Evolutionary conservation across 2,797 vertebrate genomes (phyloP).

Genomic region (Gymnoscopelus braueri): DNA sequence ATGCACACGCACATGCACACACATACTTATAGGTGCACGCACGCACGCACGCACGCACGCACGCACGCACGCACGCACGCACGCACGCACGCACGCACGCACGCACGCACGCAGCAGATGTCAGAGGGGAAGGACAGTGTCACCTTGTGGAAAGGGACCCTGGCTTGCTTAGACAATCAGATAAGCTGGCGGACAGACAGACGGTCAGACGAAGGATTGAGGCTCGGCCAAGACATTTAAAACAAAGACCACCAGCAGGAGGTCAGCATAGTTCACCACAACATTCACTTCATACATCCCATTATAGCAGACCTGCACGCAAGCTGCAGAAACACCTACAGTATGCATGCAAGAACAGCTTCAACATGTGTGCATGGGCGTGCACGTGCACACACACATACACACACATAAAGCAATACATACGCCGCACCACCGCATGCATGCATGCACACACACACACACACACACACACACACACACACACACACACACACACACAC

Average conservation of each 20-base stretch:
- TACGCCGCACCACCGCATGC: too few relatives aligned
- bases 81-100: background rate
- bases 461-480: conserved; percentile 27
- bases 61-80: background rate
- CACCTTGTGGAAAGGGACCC: conserved; percentile 54
- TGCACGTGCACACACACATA: too few relatives aligned
- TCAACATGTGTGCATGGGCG: too few relatives aligned
- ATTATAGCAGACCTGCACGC: conserved; percentile 29
- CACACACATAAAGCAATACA: too few relatives aligned
- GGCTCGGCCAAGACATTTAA: conserved; percentile 34
- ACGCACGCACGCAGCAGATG: conserved; percentile 23
- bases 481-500: conserved; percentile 15
- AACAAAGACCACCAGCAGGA: conserved; percentile 40
- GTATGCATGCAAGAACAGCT: too few relatives aligned
- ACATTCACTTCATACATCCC: conserved; percentile 6
- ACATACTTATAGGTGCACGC: background rate
- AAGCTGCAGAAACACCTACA: too few relatives aligned
- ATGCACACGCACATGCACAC: background rate
- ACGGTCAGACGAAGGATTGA: conserved; percentile 35
- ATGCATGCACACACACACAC: conserved; percentile 20
- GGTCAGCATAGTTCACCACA: conserved; percentile 31
- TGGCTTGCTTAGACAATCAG: conserved; percentile 37
- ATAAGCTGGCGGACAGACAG: conserved; percentile 44
- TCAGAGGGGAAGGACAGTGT: conserved; percentile 54
- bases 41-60: background rate